Evolutionary conservation across 2,888 invertebrate genomes (phyloP).

Genomic region (Philopedon plagiatum): DNA sequence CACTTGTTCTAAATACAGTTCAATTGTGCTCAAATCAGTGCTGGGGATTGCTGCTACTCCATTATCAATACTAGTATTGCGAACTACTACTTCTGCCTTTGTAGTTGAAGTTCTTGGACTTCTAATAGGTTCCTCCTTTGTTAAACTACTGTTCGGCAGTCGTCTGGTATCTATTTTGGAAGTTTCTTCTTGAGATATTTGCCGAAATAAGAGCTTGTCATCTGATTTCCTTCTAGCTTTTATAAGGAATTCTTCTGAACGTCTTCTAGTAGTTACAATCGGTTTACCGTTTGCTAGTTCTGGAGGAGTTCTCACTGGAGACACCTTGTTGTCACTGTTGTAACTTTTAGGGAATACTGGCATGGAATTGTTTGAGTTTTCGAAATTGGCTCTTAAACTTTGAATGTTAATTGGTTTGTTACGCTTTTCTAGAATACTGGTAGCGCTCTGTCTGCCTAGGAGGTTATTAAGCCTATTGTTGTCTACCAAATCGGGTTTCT

Average conservation of each 20-base stretch:
- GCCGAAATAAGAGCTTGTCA: conserved; percentile 46
- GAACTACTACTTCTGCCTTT: conserved; percentile 39
- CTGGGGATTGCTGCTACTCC: conserved; percentile 65
- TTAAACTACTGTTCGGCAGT: conserved; percentile 38
- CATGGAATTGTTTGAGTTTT: conserved; percentile 61
- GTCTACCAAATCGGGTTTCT: conserved; percentile 25
- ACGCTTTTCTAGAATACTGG: conserved; percentile 43
- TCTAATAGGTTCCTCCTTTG: conserved; percentile 43
- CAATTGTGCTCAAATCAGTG: conserved; percentile 70
- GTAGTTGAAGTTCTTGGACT: conserved; percentile 8
- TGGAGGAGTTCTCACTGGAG: conserved; percentile 23
- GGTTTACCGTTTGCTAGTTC: conserved; percentile 39
- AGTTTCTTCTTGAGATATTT: conserved; percentile 37
- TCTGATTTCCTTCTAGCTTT: conserved; percentile 33
- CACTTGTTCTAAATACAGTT: conserved; percentile 77
- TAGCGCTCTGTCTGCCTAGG: conserved; percentile 28
- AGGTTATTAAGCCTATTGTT: conserved; percentile 33
- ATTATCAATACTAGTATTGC: conserved; percentile 27
- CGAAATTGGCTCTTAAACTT: conserved; percentile 74
- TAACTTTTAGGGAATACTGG: conserved; percentile 52
- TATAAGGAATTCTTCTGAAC: conserved; percentile 32
- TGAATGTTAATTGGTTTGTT: conserved; percentile 68
- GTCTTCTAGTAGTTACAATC: conserved; percentile 20
- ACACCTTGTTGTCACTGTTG: conserved; percentile 48
- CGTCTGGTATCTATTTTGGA: conserved; percentile 48